Evolutionary conservation across 2,113 vertebrate genomes (phyloP).

Genomic region (Bambusicola thoracicus): DNA sequence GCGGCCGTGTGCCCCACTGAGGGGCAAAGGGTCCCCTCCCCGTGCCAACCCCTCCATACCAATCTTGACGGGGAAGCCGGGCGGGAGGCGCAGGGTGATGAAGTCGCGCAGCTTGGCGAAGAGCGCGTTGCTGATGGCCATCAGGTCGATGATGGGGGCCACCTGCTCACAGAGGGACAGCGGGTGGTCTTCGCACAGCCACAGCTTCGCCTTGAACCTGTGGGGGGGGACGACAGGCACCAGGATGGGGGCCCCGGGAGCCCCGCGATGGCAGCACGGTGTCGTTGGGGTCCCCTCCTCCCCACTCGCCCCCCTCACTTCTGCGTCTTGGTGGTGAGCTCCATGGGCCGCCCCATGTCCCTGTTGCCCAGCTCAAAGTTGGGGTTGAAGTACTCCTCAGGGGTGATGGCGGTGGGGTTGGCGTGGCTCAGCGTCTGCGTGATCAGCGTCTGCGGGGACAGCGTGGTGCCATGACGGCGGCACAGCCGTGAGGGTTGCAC

Average conservation of each 20-base stretch:
- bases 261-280: background rate
- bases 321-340: constrained; percentile 98
- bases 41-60: constrained; percentile 71
- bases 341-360: constrained; percentile 94
- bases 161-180: constrained; percentile 95
- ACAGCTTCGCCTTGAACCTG: constrained; percentile 98
- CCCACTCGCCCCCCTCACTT: constrained; percentile 81
- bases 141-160: constrained; percentile 96
- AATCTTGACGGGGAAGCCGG: constrained; percentile 95
- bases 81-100: constrained; percentile 93
- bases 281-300: constrained; percentile 28
- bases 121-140: constrained; percentile 96
- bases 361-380: constrained; percentile 83
- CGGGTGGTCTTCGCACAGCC: constrained; percentile 96
- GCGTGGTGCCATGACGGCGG: accelerated
- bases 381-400: constrained; percentile 97
- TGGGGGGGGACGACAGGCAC: background rate
- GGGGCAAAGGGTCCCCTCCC: background rate
- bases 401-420: constrained; percentile 92
- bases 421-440: constrained; percentile 92
- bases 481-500: background rate
- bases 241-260: background rate
- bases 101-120: constrained; percentile 97
- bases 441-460: constrained; percentile 84
- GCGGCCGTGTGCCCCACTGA: background rate